These are phyloP conservation scores for Montipora capitata DNA, from an alignment of 92 coral and sea anemone species.

Conservation along the genomic window DNA sequence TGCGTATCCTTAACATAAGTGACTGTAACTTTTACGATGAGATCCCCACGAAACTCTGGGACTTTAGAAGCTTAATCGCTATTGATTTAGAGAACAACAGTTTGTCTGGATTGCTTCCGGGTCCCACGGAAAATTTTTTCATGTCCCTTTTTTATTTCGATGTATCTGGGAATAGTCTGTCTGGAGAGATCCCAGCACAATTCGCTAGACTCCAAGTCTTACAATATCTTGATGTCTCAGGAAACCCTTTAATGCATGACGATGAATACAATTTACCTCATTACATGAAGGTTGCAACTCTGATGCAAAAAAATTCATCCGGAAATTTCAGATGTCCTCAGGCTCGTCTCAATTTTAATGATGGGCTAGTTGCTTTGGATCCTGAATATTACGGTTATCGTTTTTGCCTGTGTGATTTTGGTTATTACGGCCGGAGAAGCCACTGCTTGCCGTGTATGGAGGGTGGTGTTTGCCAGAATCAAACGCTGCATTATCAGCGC, in stretches of 20 bases:
- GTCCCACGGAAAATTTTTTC: conserved; percentile 45
- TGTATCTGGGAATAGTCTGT: conserved; percentile 74
- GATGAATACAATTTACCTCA: conserved; percentile 52
- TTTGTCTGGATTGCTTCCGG: conserved; percentile 65
- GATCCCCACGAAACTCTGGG: conserved; percentile 76
- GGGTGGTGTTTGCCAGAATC: conserved; percentile 67
- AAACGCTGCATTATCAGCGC: conserved; percentile 38
- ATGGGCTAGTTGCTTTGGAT: conserved; percentile 79
- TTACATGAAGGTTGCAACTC: conserved; percentile 56
- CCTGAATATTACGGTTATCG: conserved; percentile 76
- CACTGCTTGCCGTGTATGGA: conserved; percentile 77
- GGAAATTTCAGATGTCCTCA: conserved; percentile 80
- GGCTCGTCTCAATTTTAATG: conserved; percentile 64
- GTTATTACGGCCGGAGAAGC: conserved; percentile 72
- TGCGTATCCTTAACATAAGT: conserved; percentile 79
- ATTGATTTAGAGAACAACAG: conserved; percentile 60
- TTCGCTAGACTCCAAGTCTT: conserved; percentile 65
- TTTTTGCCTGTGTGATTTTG: conserved; percentile 80
- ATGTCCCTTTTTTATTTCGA: conserved; percentile 62
- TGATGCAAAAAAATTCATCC: conserved; percentile 25
- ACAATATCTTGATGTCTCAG: conserved; percentile 73
- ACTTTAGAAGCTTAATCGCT: conserved; percentile 66
- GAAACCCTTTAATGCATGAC: conserved; percentile 54
- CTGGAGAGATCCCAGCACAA: conserved; percentile 70
- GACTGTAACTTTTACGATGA: conserved; percentile 60